Evolutionary conservation across 2,888 invertebrate genomes (phyloP), one percentile per base, ranked within the genome.

Genomic region (Drosophila paramelanica): DNA sequence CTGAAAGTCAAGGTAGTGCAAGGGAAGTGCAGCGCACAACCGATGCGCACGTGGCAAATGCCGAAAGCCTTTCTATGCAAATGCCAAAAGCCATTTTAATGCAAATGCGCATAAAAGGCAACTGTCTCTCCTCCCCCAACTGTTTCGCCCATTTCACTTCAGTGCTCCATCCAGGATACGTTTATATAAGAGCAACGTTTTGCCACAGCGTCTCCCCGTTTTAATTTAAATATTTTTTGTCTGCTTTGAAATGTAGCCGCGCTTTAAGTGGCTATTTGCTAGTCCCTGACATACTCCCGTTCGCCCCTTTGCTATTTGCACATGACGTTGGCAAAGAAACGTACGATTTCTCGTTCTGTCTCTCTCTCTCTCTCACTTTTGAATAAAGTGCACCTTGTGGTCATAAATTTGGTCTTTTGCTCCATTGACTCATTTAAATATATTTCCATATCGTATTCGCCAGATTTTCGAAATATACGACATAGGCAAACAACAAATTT

Each of bases 61-160:
- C 68, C 81, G 51, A 71, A 73, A 73, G 72, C 67, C 56, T 61
- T 77, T 67, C 65, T 62, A 83, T 85, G 86, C 82, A 83, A 83
- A 87, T 78, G 60, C 67, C 76, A 67, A 77, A 80, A 73, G 79
- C 64, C 82, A 81, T 71, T 84, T 81, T 81, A 84, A 75, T 89
- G 83, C 75, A 83, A 87, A 83, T 88, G 52, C 62, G 61, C 82
- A 81, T 74, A 81, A 83, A 78, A 77, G 88, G 82, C 74, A 69
- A 74, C 66, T 58, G 58, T 56, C 27, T 33, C 23, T 6, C 27
- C 14, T 5, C 4, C 42, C 10, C 8, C 43, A 36, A n/a, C 5
- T 7, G 7, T 27, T 7, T 27, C 17, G n/a, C 17, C 7, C 7
- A 11, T 31, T 17, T 3, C 1, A 8, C 7, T 7, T 31, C n/a